Base-by-base conservation (phyloP, 2,797 vertebrate genomes). In the Hemibagrus guttatus region DNA sequence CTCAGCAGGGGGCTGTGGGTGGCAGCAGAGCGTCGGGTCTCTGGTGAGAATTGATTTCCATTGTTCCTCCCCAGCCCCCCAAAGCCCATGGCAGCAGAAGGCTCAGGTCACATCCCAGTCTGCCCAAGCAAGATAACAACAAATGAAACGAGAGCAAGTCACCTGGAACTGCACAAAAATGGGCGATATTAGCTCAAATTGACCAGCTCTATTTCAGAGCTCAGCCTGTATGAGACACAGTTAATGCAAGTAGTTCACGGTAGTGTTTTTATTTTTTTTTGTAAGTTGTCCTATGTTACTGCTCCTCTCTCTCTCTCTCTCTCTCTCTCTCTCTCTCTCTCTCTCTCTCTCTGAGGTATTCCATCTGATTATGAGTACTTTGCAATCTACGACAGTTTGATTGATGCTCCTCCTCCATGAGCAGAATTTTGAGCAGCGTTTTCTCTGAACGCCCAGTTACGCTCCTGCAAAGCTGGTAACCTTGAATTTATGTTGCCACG, bases 401-500 rank as follows among this genome's bases (percentile, higher is more conserved):
- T 96, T 95, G 96, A 97, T 97, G 96, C 93, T 93, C 93, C 94
- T 94, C 94, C 94, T 94, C 95, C 96, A 95, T 96, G 95, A 96
- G 95, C 94, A 94, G 96, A 96, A 96, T 96, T 95, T 96, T 96
- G 95, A 92, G 96, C 96, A 96, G 96, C 94, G 94, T 94, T 96
- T 93, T 95, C 94, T 93, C 92, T 90, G 95, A 94, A 92, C 95
- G 93, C 95, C 96, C 96, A 96, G 97, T 97, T 97, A 97, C 95
- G 95, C 94, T 93, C 96, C 96, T 96, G 95, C 86, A 87, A 95
- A 96, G 96, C 82, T 92, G 93, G 96, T 97, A 97, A 97, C 97
- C 97, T 97, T 97, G 97, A 97, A 97, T 97, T 96, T 97, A 95
- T 96, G 97, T 98, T 97, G 93, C 96, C 96, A 97, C 95, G 96